Base-by-base conservation (phyloP, 2,113 vertebrate species). In the Grammomys surdaster region DNA sequence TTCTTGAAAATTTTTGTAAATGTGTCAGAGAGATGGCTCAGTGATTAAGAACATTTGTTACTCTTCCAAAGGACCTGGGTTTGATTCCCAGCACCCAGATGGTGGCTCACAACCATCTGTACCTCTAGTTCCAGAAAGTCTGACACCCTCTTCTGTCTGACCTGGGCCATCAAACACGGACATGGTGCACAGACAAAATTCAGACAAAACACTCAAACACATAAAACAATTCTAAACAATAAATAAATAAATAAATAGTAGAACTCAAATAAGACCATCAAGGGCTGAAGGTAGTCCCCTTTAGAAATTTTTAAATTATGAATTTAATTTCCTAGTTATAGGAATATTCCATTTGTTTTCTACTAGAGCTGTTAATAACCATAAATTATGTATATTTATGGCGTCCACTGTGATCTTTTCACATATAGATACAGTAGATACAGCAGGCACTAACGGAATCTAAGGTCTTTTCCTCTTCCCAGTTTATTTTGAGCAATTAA, bases 271-370 rank as follows among this genome's bases (percentile, higher is more conserved):
- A 51, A 93, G 54, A 85, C 28, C 11, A 75, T 85, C 22, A 84
- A 85, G 26, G 77, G 54, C 70, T 54, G 33, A 67, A 84, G 36
- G 33, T 78, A 48, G 80, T 7, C 17, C 54, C 36, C 43, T 67
- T 54, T 31, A 26, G 19, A 2, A 81, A 69, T 70, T 92, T 95
- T 54, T 51, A 95, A 95, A 89, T 69, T 69, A 82, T 58, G 20
- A 82, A 7, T 40, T 58, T 82, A 82, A n/a, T 40, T 82, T 82
- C 3, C 20, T 40, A 60, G 6, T 90, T 90, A 88, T 31, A 90
- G 60, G 7, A 28, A 28, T 88, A 67, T 73, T 96, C 31, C 82
- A 40, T 77, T 58, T 58, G 19, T n/a, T 58, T 81, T 11, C 5
- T 78, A n/a, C 5, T 90, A 65, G 33, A 65, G 20, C 16, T 43